Conservation (phyloP, 2,888 invertebrate genomes). For the Fabriciana adippe region DNA sequence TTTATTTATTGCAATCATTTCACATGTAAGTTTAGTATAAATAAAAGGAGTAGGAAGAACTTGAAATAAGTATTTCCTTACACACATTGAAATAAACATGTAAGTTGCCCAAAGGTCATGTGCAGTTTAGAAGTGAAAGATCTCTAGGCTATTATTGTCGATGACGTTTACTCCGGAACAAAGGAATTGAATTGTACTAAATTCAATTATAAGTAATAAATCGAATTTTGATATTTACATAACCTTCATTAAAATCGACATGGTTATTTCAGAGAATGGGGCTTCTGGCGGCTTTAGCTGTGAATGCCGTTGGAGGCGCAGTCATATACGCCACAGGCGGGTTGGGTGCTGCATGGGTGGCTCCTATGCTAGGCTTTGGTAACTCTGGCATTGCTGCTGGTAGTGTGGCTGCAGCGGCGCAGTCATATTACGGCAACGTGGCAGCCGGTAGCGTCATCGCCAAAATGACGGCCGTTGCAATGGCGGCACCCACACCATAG, state of each 20-base stretch:
- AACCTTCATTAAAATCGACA: too few species aligned
- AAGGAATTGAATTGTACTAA: too few species aligned
- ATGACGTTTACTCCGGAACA: too few species aligned
- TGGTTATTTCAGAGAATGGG: constrained; percentile 50
- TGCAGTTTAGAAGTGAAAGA: too few species aligned
- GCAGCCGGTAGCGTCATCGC: constrained; percentile 65
- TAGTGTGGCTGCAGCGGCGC: constrained; percentile 62
- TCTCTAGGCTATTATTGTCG: too few species aligned
- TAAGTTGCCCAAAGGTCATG: too few species aligned
- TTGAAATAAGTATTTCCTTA: too few species aligned
- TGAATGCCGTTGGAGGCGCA: constrained; percentile 55
- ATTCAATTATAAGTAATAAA: neutral
- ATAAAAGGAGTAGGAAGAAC: too few species aligned
- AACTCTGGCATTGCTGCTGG: constrained; percentile 60
- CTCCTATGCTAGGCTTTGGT: constrained; percentile 62
- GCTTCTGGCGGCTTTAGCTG: constrained; percentile 53
- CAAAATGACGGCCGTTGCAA: constrained; percentile 61
- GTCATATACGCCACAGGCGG: constrained; percentile 62
- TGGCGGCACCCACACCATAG: constrained; percentile 68
- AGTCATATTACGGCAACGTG: constrained; percentile 64
- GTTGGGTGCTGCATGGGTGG: constrained; percentile 53
- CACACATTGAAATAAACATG: too few species aligned
- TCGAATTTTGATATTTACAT: neutral
- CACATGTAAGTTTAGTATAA: too few species aligned
- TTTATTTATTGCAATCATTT: too few species aligned